Base-by-base conservation (phyloP, 2,797 vertebrate genomes). In the Urosaurus nigricauda region DNA sequence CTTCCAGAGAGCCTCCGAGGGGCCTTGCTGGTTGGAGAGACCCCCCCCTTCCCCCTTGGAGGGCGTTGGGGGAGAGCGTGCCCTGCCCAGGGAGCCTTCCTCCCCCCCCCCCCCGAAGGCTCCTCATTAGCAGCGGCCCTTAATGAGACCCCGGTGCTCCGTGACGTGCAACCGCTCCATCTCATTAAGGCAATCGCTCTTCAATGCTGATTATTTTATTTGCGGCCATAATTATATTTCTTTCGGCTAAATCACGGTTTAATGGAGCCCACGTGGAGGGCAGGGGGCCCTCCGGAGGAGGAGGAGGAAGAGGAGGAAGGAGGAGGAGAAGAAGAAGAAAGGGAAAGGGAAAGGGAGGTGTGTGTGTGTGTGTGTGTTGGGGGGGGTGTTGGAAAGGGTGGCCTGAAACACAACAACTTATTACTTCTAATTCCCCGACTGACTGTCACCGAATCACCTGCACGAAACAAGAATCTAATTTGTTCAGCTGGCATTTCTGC, bases 161-260 rank as follows among this genome's bases (percentile, higher is more conserved):
- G 98, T 99, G 98, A 98, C 98, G 98, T 98, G 98, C 97, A 98
- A 97, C 98, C 98, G 98, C 98, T 98, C 98, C 97, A 97, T 98
- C 98, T 99, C 98, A 98, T 99, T 99, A 99, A 98, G 98, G 98
- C 98, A 99, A 99, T 99, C 98, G 98, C 98, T 98, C 98, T 98
- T 98, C 98, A 98, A 98, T 98, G 98, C 98, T 98, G 98, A 99
- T 99, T 99, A 99, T 99, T 99, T 98, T 99, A 99, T 99, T 99
- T 99, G 98, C 98, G 97, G 97, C 97, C 97, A 98, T 99, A 99
- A 99, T 99, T 99, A 99, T 99, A 98, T 99, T 99, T 98, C 98
- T 99, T 98, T 98, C 97, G 98, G 98, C 98, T 99, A 98, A 98
- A 98, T 98, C 98, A 99, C 98, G 98, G 97, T 98, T 98, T 99